Conservation (phyloP, 2,888 invertebrate genomes). For the Laspeyria flexula region DNA sequence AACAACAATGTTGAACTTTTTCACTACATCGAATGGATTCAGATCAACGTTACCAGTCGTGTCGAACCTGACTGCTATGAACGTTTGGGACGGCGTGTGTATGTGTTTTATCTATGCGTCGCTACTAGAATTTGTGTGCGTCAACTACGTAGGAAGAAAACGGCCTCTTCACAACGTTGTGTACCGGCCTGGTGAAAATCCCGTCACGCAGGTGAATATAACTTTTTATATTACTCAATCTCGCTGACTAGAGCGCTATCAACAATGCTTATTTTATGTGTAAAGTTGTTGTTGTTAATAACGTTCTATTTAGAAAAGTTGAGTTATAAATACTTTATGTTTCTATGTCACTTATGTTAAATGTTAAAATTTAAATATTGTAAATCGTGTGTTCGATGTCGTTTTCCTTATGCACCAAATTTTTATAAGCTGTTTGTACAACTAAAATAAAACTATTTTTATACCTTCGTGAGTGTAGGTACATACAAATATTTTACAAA, state of each 20-base stretch:
- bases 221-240: constrained; percentile 23
- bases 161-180: constrained; percentile 95
- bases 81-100: constrained; percentile 98
- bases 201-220: constrained; percentile 93
- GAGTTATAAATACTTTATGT: constrained; percentile 2
- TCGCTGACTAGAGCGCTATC: constrained; percentile 26
- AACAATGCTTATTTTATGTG: background rate
- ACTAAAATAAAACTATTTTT: constrained; percentile 7
- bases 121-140: constrained; percentile 96
- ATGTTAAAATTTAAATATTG: constrained; percentile 13
- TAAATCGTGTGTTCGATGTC: constrained; percentile 53
- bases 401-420: constrained; percentile 47
- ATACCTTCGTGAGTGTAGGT: constrained; percentile 16
- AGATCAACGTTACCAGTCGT: constrained; percentile 97
- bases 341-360: constrained; percentile 12
- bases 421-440: constrained; percentile 10
- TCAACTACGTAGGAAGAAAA: constrained; percentile 97
- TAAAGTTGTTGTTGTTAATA: background rate
- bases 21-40: constrained; percentile 97
- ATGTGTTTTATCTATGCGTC: constrained; percentile 99
- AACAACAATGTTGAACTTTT: constrained; percentile 99
- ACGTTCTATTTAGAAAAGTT: constrained; percentile 21
- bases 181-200: constrained; percentile 95
- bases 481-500: constrained; percentile 6
- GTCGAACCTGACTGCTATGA: constrained; percentile 97